phyloP scores from a whole-genome alignment of 2,113 vertebrate genomes.

The Bothrops jararaca region DNA sequence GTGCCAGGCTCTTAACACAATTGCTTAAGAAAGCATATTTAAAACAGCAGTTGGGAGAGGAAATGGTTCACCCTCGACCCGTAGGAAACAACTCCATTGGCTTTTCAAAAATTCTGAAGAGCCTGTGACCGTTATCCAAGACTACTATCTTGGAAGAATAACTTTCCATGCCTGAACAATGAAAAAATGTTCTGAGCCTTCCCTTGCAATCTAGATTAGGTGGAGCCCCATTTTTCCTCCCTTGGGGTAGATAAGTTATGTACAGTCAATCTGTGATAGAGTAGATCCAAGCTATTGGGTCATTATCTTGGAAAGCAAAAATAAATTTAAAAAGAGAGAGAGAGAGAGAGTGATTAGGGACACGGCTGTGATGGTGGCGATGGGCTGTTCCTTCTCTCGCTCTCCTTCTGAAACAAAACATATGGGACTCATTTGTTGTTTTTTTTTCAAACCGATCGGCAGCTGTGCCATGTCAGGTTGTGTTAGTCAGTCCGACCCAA shows the following conservation, averaged over 20 bases:
- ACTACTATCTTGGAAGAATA: slow-evolving; percentile 61
- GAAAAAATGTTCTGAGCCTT: slow-evolving; percentile 55
- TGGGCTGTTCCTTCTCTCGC: slow-evolving; percentile 55
- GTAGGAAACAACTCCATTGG: not conserved
- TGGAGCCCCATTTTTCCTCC: slow-evolving; percentile 37
- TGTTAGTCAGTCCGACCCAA: slow-evolving; percentile 73
- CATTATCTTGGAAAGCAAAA: slow-evolving; percentile 73
- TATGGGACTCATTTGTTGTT: slow-evolving; percentile 72
- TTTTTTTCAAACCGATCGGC: slow-evolving; percentile 70
- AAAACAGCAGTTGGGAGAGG: not conserved
- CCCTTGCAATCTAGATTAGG: slow-evolving; percentile 53
- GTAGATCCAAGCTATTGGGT: slow-evolving; percentile 73
- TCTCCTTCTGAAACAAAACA: slow-evolving; percentile 55
- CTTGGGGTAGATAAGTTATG: slow-evolving; percentile 69
- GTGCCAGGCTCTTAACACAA: not conserved
- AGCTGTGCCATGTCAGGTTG: slow-evolving; percentile 76
- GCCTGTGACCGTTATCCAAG: slow-evolving; percentile 9
- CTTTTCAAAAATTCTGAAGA: slow-evolving; percentile 47
- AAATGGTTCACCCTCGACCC: slow-evolving; percentile 39
- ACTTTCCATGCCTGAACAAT: slow-evolving; percentile 53
- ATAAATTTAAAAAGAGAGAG: not conserved
- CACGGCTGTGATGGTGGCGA: not conserved
- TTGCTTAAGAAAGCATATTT: not conserved
- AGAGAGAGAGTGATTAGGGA: slow-evolving; percentile 39
- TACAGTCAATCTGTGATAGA: slow-evolving; percentile 64